Evolutionary conservation across 2,113 vertebrate genomes (phyloP).

Genomic region (Accipiter virgatus): DNA sequence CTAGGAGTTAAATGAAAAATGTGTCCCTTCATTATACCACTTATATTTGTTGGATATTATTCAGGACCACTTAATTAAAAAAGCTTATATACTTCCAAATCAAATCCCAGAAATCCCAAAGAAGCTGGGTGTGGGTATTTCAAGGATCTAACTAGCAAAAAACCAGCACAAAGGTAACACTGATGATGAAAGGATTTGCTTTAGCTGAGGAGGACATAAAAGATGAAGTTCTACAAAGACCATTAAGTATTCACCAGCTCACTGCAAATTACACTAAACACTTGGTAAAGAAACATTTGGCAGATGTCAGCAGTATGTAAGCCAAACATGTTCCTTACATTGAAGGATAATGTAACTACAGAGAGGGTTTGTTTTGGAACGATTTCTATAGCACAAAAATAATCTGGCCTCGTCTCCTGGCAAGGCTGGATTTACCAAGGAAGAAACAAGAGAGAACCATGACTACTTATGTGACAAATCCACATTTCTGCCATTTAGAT

Average conservation of each 20-base stretch:
- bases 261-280: slow-evolving; percentile 56
- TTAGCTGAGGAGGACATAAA: background rate
- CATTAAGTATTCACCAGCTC: slow-evolving; percentile 45
- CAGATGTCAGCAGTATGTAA: slow-evolving; percentile 45
- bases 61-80: background rate
- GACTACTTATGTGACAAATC: slow-evolving; percentile 31
- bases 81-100: background rate
- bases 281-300: slow-evolving; percentile 61
- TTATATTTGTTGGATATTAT: background rate
- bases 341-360: slow-evolving; percentile 72
- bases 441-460: slow-evolving; percentile 11
- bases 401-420: slow-evolving; percentile 27
- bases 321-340: slow-evolving; percentile 68
- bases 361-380: slow-evolving; percentile 57
- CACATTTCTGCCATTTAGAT: background rate
- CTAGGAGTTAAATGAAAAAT: slow-evolving; percentile 1
- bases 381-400: slow-evolving; percentile 19
- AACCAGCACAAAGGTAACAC: background rate
- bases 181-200: slow-evolving; percentile 54
- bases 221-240: slow-evolving; percentile 54
- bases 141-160: background rate
- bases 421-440: background rate
- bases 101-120: slow-evolving; percentile 14
- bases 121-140: background rate
- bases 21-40: background rate